Percentiles rank a stretch among this genome's conserved stretches.
Evolutionary conservation across 1,140 invertebrate genomes (phyloP).

Genomic region (Drosophila seguyi): DNA sequence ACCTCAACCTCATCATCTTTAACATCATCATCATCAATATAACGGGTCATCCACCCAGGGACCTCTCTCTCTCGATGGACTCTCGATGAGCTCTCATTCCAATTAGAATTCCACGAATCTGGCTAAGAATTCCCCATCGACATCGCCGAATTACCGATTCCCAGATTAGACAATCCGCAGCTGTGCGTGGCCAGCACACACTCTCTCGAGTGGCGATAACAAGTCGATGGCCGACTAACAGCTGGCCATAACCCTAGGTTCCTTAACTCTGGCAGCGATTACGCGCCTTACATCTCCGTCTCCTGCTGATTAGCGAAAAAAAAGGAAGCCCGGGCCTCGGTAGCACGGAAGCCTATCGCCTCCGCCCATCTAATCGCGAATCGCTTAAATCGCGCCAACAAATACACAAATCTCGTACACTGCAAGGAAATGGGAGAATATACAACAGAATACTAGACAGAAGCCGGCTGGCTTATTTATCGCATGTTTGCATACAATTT

Average conservation of each 20-base stretch:
- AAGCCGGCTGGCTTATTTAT: background rate
- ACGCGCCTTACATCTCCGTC: conserved; percentile 41
- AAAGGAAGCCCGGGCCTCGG: conserved; percentile 27
- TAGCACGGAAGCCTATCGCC: conserved; percentile 41
- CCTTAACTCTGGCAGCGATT: conserved; percentile 9
- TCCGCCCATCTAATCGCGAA: conserved; percentile 55
- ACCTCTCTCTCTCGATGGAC: background rate
- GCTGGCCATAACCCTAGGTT: conserved; percentile 27
- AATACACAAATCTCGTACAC: conserved; percentile 30
- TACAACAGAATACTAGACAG: background rate
- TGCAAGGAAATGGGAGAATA: background rate
- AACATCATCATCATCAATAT: background rate
- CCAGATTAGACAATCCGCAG: conserved; percentile 48
- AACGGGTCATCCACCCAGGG: conserved; percentile 19
- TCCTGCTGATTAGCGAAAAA: conserved; percentile 33
- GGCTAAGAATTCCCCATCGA: background rate
- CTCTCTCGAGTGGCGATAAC: conserved; percentile 21
- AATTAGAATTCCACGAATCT: conserved; percentile 3
- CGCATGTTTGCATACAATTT: conserved; percentile 7
- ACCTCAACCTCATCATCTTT: background rate
- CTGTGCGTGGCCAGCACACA: conserved; percentile 40
- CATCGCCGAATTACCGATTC: conserved; percentile 8
- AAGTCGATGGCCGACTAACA: conserved; percentile 39
- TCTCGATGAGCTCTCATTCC: no score
- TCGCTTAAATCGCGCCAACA: conserved; percentile 13